Conservation (phyloP, 1,140 invertebrate species). For the Holotrichia oblita region DNA sequence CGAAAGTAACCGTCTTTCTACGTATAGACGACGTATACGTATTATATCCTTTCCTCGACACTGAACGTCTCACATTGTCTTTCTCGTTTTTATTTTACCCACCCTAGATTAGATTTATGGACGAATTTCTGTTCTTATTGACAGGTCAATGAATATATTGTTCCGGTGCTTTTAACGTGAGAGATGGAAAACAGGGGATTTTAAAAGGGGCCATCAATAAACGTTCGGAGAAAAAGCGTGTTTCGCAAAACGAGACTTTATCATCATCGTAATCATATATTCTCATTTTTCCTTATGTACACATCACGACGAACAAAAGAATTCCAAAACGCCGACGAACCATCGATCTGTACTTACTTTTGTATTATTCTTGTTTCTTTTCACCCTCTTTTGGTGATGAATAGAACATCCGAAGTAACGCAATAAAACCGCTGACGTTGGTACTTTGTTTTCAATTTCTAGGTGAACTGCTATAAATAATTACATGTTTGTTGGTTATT, state of each 20-base stretch:
- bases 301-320: conserved; percentile 8
- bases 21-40: neutral
- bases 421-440: neutral
- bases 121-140: conserved; percentile 27
- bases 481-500: too few species aligned
- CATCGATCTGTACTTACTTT: neutral
- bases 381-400: neutral
- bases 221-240: conserved; percentile 2
- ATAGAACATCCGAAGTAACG: neutral
- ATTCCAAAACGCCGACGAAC: neutral
- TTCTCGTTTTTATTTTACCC: neutral
- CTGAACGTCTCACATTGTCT: neutral
- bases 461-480: too few species aligned
- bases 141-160: conserved; percentile 35
- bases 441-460: too few species aligned
- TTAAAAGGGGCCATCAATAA: conserved; percentile 35
- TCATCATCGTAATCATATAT: conserved; percentile 34
- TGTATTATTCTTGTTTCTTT: neutral
- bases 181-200: conserved; percentile 31
- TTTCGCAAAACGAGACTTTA: conserved; percentile 28
- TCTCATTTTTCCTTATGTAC: conserved; percentile 20
- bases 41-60: neutral
- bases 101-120: conserved; percentile 8
- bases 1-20: neutral
- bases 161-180: conserved; percentile 23